Evolutionary conservation across 1,140 invertebrate genomes (phyloP), one percentile per base, ranked within the genome.

Genomic region (Ips nitidus): DNA sequence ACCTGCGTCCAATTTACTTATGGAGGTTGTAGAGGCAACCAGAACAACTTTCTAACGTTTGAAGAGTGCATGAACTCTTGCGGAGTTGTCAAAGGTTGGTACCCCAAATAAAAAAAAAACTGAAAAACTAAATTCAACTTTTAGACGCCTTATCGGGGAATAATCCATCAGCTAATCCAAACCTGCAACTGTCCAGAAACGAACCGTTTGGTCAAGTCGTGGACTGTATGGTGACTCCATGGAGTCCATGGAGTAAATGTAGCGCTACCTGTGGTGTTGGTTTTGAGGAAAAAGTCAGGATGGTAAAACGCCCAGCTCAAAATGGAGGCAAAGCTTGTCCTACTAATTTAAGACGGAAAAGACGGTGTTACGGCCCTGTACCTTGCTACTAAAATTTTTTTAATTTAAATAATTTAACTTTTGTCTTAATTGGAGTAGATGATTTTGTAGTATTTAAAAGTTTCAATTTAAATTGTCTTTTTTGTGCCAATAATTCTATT

Each of bases 1-100:
- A 90, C 87, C 79, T 98, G 95, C 79, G 81, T 90, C 38, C 86
- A 89, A 37, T 98, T 98, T 79, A 83, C 82, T 37, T 98, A 95
- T 82, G 91, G 93, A 36, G 95, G 95, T 52, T 98, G 96, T 77
- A 84, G 90, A 50, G 93, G 93, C n/a, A 95, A 93, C 80, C 85
- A 86, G 74, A 97, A 97, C 80, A 95, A 95, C 82, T 97, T 95
- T 82, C 82, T 90, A 61, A 90, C 87, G 1, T 84, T 87, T 47
- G 84, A 89, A 41, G 92, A 95, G 75, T 96, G 94, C 77, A 85
- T 84, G 52, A 84, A 84, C 68, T 87, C 88, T n/a, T 96, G 94
- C 73, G 78, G 81, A 3, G 80, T 86, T 37, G 81, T 89, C 37
- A 83, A 84, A 66, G 84, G 85, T 85, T 70, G 22, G 22, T 22